Evolutionary conservation across 92 coral and sea anemone genomes (phyloP), one percentile per base, ranked within the genome.

Genomic region (Phenganax marumi): DNA sequence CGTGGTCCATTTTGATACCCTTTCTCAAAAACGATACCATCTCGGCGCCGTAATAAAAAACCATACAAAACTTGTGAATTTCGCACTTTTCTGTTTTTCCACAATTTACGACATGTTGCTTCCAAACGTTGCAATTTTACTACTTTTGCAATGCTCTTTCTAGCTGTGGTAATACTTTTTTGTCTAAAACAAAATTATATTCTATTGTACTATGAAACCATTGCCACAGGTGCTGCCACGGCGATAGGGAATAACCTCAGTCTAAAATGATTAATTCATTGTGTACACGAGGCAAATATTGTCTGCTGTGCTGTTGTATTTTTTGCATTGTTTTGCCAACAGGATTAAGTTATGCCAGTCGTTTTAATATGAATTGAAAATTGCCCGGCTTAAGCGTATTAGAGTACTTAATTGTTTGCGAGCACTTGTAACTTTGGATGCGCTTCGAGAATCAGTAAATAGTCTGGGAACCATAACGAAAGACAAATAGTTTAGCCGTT

Each of bases 151-250:
- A 33, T 33, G 43, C 43, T 33, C 43, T 33, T 33, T 33, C 43
- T 33, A 33, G 5, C 43, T 33, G 43, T 33, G 43, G 43, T 33
- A 33, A 33, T 33, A 33, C n/a, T n/a, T 33, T 2, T 33, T 33
- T 5, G 43, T 33, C 5, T 33, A 2, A 5, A 33, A 1, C 43
- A 33, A 33, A 33, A 33, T 1, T 33, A 33, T 33, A 33, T 5
- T 1, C 43, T 33, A 33, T 33, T 33, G 5, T 33, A 5, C 43
- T 1, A 33, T 33, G 43, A 5, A 33, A 33, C 43, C 43, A 73
- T 77, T 48, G 87, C 85, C 79, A 89, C 84, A 81, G 88, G 61
- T 85, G n/a, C 43, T 85, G n/a, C 43, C 43, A 33, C 43, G 5
- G 43, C 43, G 5, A 33, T 33, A 33, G 43, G 43, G 43, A 77